Conservation (phyloP, 2,888 invertebrate species). For the Philopedon plagiatum region DNA sequence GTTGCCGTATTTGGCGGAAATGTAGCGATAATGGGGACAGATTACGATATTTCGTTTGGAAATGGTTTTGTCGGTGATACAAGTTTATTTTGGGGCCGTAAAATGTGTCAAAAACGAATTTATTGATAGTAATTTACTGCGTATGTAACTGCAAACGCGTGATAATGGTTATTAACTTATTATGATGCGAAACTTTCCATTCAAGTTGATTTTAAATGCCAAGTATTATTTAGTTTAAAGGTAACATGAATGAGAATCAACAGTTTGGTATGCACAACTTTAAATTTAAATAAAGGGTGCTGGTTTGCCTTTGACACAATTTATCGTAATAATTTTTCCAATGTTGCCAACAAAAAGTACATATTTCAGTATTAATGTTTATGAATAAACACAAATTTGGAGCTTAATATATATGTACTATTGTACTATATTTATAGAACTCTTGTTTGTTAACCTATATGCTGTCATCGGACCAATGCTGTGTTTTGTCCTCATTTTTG, state of each 20-base stretch:
- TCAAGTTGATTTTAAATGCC: neutral
- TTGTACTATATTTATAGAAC: neutral
- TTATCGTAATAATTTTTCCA: too few relatives aligned
- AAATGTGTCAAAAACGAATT: neutral
- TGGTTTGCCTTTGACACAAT: too few relatives aligned
- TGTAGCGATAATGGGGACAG: conserved; percentile 20
- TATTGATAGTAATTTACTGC: neutral
- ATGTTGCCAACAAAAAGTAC: too few relatives aligned
- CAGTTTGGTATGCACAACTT: too few relatives aligned
- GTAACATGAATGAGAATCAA: too few relatives aligned
- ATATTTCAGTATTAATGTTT: neutral
- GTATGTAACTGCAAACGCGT: neutral
- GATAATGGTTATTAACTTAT: neutral
- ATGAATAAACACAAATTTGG: neutral
- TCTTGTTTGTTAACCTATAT: conserved; percentile 5
- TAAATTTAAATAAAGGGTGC: too few relatives aligned
- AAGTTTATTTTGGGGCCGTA: neutral
- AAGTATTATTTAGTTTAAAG: too few relatives aligned
- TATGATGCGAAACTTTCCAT: neutral
- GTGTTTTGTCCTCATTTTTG: conserved; percentile 1
- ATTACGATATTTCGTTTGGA: neutral
- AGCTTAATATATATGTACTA: too few relatives aligned
- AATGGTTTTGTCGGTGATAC: neutral
- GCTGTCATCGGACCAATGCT: conserved; percentile 4
- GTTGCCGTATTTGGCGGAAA: conserved; percentile 30